These are phyloP conservation scores for Pygoscelis adeliae DNA, from an alignment of 2,113 vertebrate species.

Conservation along the genomic window DNA sequence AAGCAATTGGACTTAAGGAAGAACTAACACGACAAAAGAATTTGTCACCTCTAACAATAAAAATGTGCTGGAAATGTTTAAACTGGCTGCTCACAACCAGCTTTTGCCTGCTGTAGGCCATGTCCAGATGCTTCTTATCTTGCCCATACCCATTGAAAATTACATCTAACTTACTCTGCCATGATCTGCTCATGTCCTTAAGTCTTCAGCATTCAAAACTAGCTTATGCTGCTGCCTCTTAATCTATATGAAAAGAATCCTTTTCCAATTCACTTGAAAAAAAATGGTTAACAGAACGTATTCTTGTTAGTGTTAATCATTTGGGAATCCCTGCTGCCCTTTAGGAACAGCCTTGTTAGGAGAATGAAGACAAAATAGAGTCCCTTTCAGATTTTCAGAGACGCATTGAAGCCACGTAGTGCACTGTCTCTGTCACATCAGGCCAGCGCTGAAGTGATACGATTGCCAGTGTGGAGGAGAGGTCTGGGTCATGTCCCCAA, in stretches of 20 bases:
- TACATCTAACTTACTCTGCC: not conserved
- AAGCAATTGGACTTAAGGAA: not conserved
- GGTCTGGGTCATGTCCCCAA: constrained; percentile 39
- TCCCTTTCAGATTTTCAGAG: constrained; percentile 30
- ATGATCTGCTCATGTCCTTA: not conserved
- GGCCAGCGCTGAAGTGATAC: not conserved
- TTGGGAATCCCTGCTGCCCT: constrained; percentile 15
- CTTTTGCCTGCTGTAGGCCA: not conserved
- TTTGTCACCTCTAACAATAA: not conserved
- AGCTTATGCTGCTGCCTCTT: not conserved
- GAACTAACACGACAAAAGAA: not conserved
- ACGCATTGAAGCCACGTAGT: not conserved
- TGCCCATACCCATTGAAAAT: not conserved
- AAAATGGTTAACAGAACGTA: not conserved
- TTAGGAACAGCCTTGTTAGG: not conserved
- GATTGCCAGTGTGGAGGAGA: not conserved
- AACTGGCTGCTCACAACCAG: not conserved
- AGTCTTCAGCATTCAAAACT: not conserved
- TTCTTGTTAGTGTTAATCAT: constrained; percentile 9
- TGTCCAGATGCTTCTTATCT: not conserved
- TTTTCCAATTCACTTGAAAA: not conserved
- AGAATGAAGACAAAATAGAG: constrained; percentile 6
- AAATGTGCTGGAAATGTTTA: not conserved
- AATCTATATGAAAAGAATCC: not conserved
- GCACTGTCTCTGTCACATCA: not conserved